Evolutionary conservation across 2,113 vertebrate genomes (phyloP).

Genomic region (Poeciliopsis turrubarensis): DNA sequence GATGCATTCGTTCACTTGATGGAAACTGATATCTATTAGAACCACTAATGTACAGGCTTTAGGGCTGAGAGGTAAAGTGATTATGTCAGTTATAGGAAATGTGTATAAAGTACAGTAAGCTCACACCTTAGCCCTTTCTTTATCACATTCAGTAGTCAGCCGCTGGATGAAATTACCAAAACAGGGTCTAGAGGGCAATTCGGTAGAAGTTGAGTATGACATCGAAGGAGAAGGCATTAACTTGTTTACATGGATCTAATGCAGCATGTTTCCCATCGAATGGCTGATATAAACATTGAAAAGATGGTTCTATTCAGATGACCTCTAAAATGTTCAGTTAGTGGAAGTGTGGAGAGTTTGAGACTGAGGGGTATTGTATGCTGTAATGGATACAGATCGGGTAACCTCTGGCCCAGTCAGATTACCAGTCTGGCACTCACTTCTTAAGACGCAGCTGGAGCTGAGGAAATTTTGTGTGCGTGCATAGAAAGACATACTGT

Average conservation of each 20-base stretch:
- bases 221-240: slow-evolving; percentile 16
- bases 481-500: not conserved
- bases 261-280: not conserved
- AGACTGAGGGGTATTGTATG: slow-evolving; percentile 58
- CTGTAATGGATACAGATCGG: slow-evolving; percentile 71
- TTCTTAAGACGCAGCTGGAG: slow-evolving; percentile 70
- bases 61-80: slow-evolving; percentile 55
- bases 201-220: slow-evolving; percentile 5
- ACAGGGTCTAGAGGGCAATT: slow-evolving; percentile 1
- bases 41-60: slow-evolving; percentile 55
- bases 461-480: slow-evolving; percentile 21
- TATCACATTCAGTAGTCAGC: not conserved
- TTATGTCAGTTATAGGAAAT: slow-evolving; percentile 21
- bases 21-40: slow-evolving; percentile 72
- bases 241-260: slow-evolving; percentile 15
- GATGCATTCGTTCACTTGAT: slow-evolving; percentile 72
- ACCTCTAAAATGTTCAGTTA: slow-evolving; percentile 54
- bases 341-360: slow-evolving; percentile 48
- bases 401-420: slow-evolving; percentile 65
- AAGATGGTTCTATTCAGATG: slow-evolving; percentile 40
- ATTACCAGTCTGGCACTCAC: slow-evolving; percentile 66
- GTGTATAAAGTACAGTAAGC: slow-evolving; percentile 10
- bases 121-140: slow-evolving; percentile 1
- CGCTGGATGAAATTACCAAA: slow-evolving; percentile 11
- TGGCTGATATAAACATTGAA: not conserved